These are phyloP conservation scores for Protonibea diacanthus DNA, from an alignment of 2,797 vertebrate genomes.

Conservation along the genomic window DNA sequence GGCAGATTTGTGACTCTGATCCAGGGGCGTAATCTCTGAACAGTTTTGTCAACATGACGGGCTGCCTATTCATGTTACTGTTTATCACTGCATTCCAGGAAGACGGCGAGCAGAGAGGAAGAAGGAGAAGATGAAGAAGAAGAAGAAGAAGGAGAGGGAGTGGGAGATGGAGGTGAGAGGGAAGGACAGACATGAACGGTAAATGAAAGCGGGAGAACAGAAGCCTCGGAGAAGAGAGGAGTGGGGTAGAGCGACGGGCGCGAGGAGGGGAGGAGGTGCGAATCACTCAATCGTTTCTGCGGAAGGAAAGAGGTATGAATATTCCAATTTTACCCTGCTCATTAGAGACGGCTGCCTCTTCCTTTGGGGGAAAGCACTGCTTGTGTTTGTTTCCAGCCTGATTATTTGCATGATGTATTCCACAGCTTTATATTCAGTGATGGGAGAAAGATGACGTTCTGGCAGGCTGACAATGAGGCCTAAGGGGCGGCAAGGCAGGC, in stretches of 20 bases:
- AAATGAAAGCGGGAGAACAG: constrained; percentile 38
- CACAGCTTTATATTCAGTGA: constrained; percentile 77
- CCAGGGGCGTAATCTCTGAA: constrained; percentile 67
- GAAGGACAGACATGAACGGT: constrained; percentile 44
- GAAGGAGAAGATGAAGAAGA: constrained; percentile 23
- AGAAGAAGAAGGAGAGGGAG: constrained; percentile 9
- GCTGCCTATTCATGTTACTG: constrained; percentile 62
- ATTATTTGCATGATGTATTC: constrained; percentile 87
- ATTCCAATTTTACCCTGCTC: constrained; percentile 81
- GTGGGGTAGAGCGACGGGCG: constrained; percentile 14
- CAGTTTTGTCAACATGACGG: constrained; percentile 70
- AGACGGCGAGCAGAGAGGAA: constrained; percentile 19
- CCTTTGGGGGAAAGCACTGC: constrained; percentile 77
- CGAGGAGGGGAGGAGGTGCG: constrained; percentile 12
- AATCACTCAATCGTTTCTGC: constrained; percentile 67
- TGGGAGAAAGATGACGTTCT: constrained; percentile 74
- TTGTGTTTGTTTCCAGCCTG: constrained; percentile 82
- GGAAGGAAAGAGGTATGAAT: constrained; percentile 77
- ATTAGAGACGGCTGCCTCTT: constrained; percentile 81
- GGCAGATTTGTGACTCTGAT: constrained; percentile 72
- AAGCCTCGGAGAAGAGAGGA: constrained; percentile 25
- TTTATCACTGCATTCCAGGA: constrained; percentile 65
- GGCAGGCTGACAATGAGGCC: constrained; percentile 78
- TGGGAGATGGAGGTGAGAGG: constrained; percentile 42
- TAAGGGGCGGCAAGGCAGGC: constrained; percentile 62